Evolutionary conservation across 2,888 invertebrate genomes (phyloP).

Genomic region (Mactromeris polynyma): DNA sequence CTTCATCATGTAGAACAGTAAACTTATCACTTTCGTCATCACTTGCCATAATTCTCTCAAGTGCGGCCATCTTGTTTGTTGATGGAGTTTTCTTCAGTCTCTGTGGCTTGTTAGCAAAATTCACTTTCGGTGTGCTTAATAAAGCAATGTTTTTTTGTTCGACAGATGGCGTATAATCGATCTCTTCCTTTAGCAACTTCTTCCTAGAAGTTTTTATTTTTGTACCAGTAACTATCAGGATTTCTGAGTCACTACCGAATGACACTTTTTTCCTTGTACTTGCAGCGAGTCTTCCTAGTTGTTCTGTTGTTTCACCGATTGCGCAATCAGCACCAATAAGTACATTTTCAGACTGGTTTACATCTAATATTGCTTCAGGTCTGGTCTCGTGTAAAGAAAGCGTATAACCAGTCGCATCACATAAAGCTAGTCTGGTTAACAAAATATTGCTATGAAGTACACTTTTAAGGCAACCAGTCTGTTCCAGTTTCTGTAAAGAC

Average conservation of each 20-base stretch:
- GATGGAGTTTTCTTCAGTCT: constrained; percentile 40
- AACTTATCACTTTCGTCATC: constrained; percentile 64
- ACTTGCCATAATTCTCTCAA: constrained; percentile 66
- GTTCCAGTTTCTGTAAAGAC: constrained; percentile 42
- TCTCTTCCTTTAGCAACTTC: constrained; percentile 15
- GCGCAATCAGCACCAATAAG: background rate
- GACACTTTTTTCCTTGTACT: constrained; percentile 43
- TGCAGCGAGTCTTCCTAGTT: constrained; percentile 16
- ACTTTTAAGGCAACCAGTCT: constrained; percentile 52
- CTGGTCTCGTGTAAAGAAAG: constrained; percentile 35
- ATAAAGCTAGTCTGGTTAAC: constrained; percentile 63
- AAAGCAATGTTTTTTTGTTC: background rate
- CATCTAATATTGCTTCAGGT: background rate
- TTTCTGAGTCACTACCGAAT: constrained; percentile 34
- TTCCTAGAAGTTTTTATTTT: constrained; percentile 29
- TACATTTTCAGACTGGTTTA: constrained; percentile 26
- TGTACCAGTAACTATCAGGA: constrained; percentile 30
- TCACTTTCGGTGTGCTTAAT: constrained; percentile 23
- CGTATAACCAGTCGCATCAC: constrained; percentile 57
- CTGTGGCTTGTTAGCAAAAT: background rate
- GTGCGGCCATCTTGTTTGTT: constrained; percentile 56
- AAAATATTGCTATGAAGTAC: constrained; percentile 65
- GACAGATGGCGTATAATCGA: background rate
- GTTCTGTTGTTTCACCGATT: background rate
- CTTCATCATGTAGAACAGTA: constrained; percentile 20